Evolutionary conservation across 2,113 vertebrate species (phyloP).

Genomic region (Nestor notabilis): DNA sequence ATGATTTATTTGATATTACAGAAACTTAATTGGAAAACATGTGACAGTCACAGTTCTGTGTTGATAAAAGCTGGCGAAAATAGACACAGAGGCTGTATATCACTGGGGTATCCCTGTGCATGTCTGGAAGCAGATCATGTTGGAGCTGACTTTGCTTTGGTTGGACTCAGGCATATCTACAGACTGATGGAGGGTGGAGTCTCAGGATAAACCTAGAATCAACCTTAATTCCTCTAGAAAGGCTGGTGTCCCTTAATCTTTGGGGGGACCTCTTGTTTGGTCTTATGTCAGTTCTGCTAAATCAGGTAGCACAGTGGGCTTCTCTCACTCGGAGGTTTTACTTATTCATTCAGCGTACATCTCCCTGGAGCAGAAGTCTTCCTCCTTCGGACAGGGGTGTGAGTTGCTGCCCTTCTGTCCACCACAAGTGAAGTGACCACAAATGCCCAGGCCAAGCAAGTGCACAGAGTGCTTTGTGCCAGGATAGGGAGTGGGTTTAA

Average conservation of each 20-base stretch:
- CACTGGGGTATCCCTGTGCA: rapidly evolving
- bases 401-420: neutral
- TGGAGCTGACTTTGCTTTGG: neutral
- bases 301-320: neutral
- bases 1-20: neutral
- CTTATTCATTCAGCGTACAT: neutral
- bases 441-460: neutral
- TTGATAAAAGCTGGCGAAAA: neutral
- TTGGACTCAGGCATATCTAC: neutral
- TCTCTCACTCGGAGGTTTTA: neutral
- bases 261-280: neutral
- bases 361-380: neutral
- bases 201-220: neutral
- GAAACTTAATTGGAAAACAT: neutral
- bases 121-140: neutral
- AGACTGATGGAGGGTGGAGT: neutral
- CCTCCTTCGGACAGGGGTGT: neutral
- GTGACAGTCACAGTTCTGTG: neutral
- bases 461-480: rapidly evolving
- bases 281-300: neutral
- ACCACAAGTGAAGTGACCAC: no score
- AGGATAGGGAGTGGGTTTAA: rapidly evolving
- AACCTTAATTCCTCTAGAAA: neutral
- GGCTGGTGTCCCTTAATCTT: neutral
- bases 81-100: rapidly evolving